phyloP scores from a whole-genome alignment of 2,888 invertebrate genomes.

The Spilarctia lutea region DNA sequence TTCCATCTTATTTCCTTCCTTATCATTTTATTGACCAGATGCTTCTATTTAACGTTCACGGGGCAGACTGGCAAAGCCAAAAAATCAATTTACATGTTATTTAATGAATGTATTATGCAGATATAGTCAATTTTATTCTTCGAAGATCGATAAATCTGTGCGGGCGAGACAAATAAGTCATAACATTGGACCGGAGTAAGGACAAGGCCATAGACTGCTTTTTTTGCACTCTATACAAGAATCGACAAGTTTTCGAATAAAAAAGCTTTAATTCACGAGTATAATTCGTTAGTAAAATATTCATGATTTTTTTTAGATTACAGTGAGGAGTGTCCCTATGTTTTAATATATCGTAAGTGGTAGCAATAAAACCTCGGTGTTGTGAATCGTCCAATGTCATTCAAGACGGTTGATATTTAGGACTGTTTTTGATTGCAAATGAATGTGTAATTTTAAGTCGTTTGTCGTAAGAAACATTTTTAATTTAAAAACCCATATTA shows the following conservation, averaged over 20 bases:
- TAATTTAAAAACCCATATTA: neutral
- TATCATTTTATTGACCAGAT: constrained; percentile 65
- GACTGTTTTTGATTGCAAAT: neutral
- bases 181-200: constrained; percentile 80
- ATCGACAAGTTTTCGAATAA: constrained; percentile 57
- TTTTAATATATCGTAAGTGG: neutral
- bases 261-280: constrained; percentile 53
- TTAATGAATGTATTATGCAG: constrained; percentile 80
- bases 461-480: neutral
- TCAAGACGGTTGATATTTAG: neutral
- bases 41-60: constrained; percentile 64
- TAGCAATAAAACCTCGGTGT: neutral
- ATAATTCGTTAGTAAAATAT: constrained; percentile 43
- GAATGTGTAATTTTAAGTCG: neutral
- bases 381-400: neutral
- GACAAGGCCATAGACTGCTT: constrained; percentile 67
- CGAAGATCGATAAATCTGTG: constrained; percentile 77
- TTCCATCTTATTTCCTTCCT: constrained; percentile 71
- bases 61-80: constrained; percentile 59
- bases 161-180: constrained; percentile 83
- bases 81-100: constrained; percentile 79
- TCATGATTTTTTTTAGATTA: constrained; percentile 14
- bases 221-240: constrained; percentile 67
- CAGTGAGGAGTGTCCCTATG: constrained; percentile 7
- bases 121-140: constrained; percentile 74